Conservation (phyloP, 2,888 invertebrate species). For the Agrochola lota region DNA sequence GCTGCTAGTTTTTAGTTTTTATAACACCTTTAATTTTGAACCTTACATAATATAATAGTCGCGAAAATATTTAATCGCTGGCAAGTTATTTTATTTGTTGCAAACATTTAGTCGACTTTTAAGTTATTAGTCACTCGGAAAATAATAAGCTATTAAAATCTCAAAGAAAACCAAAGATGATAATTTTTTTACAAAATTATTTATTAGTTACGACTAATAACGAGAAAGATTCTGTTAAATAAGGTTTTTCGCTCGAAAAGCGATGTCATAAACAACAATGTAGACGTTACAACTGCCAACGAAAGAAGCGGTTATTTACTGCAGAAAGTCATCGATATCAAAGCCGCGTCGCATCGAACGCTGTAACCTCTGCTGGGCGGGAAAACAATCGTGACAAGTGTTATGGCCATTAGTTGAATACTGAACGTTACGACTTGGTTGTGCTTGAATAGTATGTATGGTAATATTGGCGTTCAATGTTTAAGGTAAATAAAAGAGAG, state of each 20-base stretch:
- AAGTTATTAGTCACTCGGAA: too few relatives aligned
- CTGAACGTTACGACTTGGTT: conserved; percentile 13
- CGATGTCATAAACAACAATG: neutral
- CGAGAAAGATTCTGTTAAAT: neutral
- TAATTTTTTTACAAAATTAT: neutral
- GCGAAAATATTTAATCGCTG: too few relatives aligned
- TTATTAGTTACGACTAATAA: neutral
- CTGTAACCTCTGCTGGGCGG: neutral
- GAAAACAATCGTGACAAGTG: conserved; percentile 37
- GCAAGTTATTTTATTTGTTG: too few relatives aligned
- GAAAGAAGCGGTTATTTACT: conserved; percentile 26
- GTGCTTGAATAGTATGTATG: neutral
- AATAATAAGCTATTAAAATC: too few relatives aligned
- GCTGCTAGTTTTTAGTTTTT: too few relatives aligned
- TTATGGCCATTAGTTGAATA: conserved; percentile 31
- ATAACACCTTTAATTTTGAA: too few relatives aligned
- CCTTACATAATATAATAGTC: too few relatives aligned
- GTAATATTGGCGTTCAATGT: conserved; percentile 9
- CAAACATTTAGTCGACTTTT: too few relatives aligned
- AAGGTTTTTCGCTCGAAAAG: neutral
- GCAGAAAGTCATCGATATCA: conserved; percentile 34
- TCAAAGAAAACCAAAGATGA: neutral
- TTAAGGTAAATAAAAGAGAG: neutral
- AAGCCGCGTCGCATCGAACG: conserved; percentile 13
- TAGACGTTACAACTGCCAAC: neutral